A percentile compares a stretch with the other conserved stretches of the same genome.
phyloP scores from a whole-genome alignment of 2,888 invertebrate genomes.

The Macaria notata region DNA sequence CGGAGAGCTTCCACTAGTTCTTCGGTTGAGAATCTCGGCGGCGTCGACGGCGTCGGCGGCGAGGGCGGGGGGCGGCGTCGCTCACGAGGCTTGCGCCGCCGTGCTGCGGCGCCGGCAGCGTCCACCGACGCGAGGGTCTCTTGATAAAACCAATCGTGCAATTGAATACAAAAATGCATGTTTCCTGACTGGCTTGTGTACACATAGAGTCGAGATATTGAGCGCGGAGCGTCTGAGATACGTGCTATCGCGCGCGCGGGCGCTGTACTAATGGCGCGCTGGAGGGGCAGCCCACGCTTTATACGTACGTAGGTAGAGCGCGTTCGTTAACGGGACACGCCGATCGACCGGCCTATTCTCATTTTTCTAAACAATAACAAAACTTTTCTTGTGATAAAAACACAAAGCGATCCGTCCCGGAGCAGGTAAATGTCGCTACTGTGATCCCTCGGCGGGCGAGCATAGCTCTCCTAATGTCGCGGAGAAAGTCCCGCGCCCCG shows the following conservation, averaged over 20 bases:
- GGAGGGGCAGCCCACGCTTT: constrained; percentile 78
- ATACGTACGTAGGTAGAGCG: constrained; percentile 77
- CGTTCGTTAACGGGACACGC: constrained; percentile 78
- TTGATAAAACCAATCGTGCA: constrained; percentile 77
- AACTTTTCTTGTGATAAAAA: constrained; percentile 50
- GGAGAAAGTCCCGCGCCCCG: constrained; percentile 43
- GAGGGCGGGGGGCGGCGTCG: constrained; percentile 71
- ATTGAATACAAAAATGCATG: constrained; percentile 76
- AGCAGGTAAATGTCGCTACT: constrained; percentile 25
- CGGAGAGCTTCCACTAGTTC: constrained; percentile 82
- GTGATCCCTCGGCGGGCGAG: constrained; percentile 18
- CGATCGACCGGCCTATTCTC: constrained; percentile 79
- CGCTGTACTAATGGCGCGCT: constrained; percentile 77
- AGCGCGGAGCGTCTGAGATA: constrained; percentile 70
- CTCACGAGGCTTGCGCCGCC: constrained; percentile 65
- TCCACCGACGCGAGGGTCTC: constrained; percentile 73
- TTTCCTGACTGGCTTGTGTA: constrained; percentile 70
- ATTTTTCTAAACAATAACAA: constrained; percentile 77
- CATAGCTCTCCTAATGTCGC: constrained; percentile 28
- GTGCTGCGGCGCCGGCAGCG: constrained; percentile 68
- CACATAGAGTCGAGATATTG: constrained; percentile 78
- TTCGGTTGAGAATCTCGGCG: constrained; percentile 80
- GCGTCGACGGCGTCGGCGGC: constrained; percentile 72
- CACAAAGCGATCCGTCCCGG: constrained; percentile 37
- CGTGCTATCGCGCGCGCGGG: constrained; percentile 79